phyloP scores from a whole-genome alignment of 1,140 invertebrate genomes.

The Drosophila quadrilineata region DNA sequence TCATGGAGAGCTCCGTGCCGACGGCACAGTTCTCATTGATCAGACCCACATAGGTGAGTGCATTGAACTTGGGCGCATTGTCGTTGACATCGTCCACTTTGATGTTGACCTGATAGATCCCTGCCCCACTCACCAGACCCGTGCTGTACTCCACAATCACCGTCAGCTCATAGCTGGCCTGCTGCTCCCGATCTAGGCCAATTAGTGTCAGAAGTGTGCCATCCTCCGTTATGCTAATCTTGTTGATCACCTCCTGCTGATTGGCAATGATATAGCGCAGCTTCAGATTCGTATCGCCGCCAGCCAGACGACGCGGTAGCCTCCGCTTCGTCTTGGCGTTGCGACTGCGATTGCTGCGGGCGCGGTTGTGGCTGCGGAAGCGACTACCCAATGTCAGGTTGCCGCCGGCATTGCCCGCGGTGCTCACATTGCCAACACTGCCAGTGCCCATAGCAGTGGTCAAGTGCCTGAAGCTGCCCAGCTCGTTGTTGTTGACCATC shows the following conservation, averaged over 20 bases:
- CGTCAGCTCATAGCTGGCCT: conserved; percentile 88
- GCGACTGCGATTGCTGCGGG: conserved; percentile 49
- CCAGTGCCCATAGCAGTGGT: neutral
- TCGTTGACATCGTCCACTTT: conserved; percentile 95
- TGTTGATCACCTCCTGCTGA: conserved; percentile 89
- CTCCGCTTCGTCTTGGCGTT: conserved; percentile 53
- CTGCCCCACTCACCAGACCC: conserved; percentile 85
- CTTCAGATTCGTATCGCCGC: conserved; percentile 63
- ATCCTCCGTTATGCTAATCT: conserved; percentile 88
- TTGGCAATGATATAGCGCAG: conserved; percentile 89
- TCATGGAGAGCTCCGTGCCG: conserved; percentile 88
- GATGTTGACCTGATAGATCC: conserved; percentile 89
- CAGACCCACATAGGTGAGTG: conserved; percentile 87
- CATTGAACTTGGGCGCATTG: conserved; percentile 91
- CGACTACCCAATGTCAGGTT: conserved; percentile 60
- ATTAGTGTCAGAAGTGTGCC: conserved; percentile 89
- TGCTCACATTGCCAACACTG: neutral
- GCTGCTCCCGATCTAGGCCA: conserved; percentile 89
- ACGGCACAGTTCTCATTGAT: conserved; percentile 89
- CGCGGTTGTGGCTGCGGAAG: conserved; percentile 56
- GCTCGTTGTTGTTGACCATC: conserved; percentile 67
- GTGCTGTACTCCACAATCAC: conserved; percentile 89
- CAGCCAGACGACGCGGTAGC: conserved; percentile 46
- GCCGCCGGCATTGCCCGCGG: neutral
- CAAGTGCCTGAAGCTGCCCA: conserved; percentile 61